Conservation (phyloP, 2,888 invertebrate genomes). For the Itoplectis maculator region DNA sequence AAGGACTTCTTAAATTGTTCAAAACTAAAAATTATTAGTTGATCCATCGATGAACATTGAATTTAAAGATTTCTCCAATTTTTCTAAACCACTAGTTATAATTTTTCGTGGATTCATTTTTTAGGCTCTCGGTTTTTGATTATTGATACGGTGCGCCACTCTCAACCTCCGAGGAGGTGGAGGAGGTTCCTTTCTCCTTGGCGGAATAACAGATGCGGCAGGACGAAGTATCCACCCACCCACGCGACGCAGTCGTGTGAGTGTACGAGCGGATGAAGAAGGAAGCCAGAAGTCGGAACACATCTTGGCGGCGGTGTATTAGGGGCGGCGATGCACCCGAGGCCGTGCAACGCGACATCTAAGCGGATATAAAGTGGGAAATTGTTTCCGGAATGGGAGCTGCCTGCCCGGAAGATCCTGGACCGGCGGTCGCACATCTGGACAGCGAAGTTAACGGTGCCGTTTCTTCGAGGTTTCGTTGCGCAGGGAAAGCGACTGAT, state of each 20-base stretch:
- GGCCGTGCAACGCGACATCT: background rate
- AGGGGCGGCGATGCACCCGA: background rate
- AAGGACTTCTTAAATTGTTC: no score
- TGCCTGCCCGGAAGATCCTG: constrained; percentile 17
- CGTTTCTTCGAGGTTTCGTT: constrained; percentile 50
- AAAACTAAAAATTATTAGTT: no score
- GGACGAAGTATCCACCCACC: background rate
- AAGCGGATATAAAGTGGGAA: constrained; percentile 33
- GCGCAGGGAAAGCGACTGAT: constrained; percentile 32
- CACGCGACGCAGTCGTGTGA: constrained; percentile 1
- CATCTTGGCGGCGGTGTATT: background rate
- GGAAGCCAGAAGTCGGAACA: background rate
- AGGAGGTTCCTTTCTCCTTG: background rate
- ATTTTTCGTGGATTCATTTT: background rate
- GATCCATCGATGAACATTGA: no score
- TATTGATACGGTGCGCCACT: background rate
- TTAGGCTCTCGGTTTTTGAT: background rate
- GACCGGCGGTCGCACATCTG: background rate
- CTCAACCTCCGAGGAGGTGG: background rate
- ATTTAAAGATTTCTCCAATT: no score
- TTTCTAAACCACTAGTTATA: no score
- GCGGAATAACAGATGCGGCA: background rate
- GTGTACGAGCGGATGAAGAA: constrained; percentile 10
- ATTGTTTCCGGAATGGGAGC: constrained; percentile 39
- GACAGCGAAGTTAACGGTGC: constrained; percentile 31